Conservation (phyloP, 1,140 invertebrate species). For the Phocides pigmalion region DNA sequence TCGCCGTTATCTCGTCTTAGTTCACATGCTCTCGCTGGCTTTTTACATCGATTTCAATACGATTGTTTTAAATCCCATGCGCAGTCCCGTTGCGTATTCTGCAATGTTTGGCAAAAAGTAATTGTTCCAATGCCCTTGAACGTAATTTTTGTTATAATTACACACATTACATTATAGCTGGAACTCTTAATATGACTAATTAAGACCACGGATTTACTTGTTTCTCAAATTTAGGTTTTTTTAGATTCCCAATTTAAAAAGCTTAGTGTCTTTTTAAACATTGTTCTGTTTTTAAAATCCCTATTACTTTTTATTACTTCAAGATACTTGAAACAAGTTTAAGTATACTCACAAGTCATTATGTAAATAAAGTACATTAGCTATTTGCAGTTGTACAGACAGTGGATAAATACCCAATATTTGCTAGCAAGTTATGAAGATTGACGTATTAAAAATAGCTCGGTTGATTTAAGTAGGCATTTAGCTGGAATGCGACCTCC, state of each 20-base stretch:
- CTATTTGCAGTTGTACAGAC: background rate
- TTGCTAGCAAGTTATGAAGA: background rate
- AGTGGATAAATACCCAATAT: background rate
- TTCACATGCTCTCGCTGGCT: slow-evolving; percentile 55
- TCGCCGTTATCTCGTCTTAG: slow-evolving; percentile 49
- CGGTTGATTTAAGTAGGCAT: too few species aligned
- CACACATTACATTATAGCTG: too few species aligned
- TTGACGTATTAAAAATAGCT: too few species aligned
- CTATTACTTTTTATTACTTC: too few species aligned
- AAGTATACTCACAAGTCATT: background rate
- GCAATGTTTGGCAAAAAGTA: background rate
- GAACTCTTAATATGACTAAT: too few species aligned
- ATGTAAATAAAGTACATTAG: background rate
- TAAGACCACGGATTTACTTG: too few species aligned
- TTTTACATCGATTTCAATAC: slow-evolving; percentile 51
- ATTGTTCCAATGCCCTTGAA: background rate
- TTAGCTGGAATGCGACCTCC: too few species aligned
- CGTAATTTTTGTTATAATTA: background rate
- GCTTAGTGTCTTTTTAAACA: too few species aligned
- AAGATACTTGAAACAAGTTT: too few species aligned
- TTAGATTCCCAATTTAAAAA: too few species aligned
- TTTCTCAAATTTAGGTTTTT: too few species aligned
- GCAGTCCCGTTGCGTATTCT: slow-evolving; percentile 39
- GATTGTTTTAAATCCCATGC: slow-evolving; percentile 45
- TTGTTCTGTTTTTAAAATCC: too few species aligned